phyloP scores from a whole-genome alignment of 2,113 vertebrate genomes.

The Nyctibius bracteatus region DNA sequence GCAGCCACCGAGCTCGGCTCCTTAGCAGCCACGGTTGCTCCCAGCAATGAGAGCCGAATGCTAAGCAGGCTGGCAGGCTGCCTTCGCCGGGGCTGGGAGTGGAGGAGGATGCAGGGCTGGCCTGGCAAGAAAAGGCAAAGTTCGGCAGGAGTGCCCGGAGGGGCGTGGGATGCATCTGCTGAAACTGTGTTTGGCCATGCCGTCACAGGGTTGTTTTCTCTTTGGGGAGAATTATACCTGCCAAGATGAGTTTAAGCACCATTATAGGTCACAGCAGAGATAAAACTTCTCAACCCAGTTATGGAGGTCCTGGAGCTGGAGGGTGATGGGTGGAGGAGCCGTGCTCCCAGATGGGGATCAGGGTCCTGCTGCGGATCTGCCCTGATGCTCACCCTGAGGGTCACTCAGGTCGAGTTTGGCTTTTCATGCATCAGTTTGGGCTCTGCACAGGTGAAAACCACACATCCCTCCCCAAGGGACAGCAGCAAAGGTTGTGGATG shows the following conservation, averaged over 20 bases:
- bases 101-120: background rate
- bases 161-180: background rate
- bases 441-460: background rate
- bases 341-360: background rate
- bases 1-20: rapidly evolving
- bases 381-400: rapidly evolving
- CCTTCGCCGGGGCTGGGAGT: background rate
- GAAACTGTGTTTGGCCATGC: rapidly evolving
- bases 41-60: background rate
- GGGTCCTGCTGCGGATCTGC: background rate
- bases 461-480: rapidly evolving
- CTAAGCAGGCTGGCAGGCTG: conserved; percentile 15
- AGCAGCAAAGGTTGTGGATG: background rate
- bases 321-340: too few species aligned
- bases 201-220: background rate
- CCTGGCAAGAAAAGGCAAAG: background rate
- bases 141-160: background rate
- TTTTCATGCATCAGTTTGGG: background rate
- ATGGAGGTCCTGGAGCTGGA: rapidly evolving
- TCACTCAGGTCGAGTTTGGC: rapidly evolving
- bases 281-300: background rate
- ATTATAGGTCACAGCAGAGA: rapidly evolving
- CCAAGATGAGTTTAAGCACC: background rate
- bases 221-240: background rate
- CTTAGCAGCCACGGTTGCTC: background rate